phyloP scores from a whole-genome alignment of 2,113 vertebrate genomes.

The Cranoglanis bouderius region DNA sequence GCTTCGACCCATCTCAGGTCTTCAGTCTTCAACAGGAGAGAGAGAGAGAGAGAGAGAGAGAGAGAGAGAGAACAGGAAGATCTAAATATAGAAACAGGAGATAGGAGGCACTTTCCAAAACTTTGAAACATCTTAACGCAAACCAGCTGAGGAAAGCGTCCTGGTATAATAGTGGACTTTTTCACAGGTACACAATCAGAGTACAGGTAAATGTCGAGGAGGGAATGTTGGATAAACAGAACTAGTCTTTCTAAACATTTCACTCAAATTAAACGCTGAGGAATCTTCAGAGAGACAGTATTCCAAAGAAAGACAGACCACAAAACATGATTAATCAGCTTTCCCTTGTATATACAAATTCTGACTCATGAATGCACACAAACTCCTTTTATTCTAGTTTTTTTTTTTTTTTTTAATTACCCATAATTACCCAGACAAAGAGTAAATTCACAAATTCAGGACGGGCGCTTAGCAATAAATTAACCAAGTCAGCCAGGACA shows the following conservation, averaged over 20 bases:
- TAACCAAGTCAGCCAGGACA: not conserved
- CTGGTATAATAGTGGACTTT: not conserved
- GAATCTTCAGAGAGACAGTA: not conserved
- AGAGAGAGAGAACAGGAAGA: not conserved
- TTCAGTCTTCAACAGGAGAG: slow-evolving; percentile 1
- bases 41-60: slow-evolving; percentile 8
- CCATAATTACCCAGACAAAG: not conserved
- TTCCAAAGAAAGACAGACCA: not conserved
- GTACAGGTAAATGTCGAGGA: not conserved
- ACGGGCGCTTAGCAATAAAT: not conserved
- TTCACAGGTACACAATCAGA: not conserved
- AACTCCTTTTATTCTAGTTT: not conserved
- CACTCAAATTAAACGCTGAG: not conserved
- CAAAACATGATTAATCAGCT: not conserved
- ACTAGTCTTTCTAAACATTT: not conserved
- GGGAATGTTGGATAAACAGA: not conserved
- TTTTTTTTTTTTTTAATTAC: not conserved
- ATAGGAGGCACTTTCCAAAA: not conserved
- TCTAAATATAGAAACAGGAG: slow-evolving; percentile 9
- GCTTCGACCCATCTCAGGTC: not conserved
- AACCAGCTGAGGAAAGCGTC: not conserved
- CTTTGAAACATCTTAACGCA: not conserved
- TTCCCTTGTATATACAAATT: not conserved
- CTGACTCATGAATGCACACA: not conserved
- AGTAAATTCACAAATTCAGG: not conserved